Conservation (phyloP, 1,140 invertebrate species). For the Teleopsis dalmanni region DNA sequence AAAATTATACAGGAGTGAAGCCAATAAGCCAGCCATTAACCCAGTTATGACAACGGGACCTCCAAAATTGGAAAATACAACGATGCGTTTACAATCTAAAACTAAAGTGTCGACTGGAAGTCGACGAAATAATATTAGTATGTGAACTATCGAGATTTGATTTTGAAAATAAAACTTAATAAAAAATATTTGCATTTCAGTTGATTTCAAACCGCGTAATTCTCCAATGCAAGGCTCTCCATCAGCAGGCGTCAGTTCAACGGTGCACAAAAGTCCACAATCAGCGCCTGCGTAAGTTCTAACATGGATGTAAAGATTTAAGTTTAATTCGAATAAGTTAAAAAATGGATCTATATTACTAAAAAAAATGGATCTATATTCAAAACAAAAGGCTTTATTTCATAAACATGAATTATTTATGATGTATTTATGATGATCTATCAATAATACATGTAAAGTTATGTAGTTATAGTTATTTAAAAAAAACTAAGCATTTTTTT, state of each 20-base stretch:
- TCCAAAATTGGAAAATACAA: conserved; percentile 35
- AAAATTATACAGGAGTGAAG: conserved; percentile 27
- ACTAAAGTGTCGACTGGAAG: conserved; percentile 44
- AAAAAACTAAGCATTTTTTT: no score
- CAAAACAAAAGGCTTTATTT: no score
- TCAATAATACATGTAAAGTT: no score
- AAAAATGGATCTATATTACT: no score
- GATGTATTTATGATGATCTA: no score
- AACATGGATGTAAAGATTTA: no score
- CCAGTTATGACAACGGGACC: conserved; percentile 23
- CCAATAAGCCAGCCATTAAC: conserved; percentile 24
- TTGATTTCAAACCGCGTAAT: conserved; percentile 41
- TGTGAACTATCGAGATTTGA: conserved; percentile 12
- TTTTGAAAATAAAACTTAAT: no score
- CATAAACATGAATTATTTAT: no score
- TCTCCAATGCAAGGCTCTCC: conserved; percentile 42
- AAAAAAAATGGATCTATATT: no score
- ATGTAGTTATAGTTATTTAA: no score
- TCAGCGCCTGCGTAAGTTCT: conserved; percentile 38
- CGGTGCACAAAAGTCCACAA: conserved; percentile 36
- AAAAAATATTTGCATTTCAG: no score
- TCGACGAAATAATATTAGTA: conserved; percentile 39
- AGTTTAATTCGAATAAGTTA: no score
- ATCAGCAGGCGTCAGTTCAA: conserved; percentile 25
- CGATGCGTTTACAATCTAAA: conserved; percentile 36